Conservation (phyloP, 1,140 invertebrate species). For the Stratiolaelaps scimitus region DNA sequence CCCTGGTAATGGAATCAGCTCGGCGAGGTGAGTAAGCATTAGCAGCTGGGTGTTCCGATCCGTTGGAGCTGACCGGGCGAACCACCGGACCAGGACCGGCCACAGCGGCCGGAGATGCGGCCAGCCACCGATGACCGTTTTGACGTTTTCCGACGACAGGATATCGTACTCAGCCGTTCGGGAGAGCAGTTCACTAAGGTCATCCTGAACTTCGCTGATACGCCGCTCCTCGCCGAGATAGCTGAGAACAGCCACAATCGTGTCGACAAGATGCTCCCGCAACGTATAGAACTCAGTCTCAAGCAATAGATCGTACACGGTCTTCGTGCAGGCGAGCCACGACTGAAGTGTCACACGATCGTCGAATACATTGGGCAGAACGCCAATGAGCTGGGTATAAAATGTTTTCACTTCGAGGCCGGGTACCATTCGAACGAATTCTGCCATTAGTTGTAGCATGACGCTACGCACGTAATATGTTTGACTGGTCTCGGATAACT, state of each 20-base stretch:
- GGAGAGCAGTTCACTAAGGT: not conserved
- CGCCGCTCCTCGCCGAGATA: not conserved
- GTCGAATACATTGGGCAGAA: not conserved
- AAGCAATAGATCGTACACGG: not conserved
- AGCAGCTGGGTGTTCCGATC: not conserved
- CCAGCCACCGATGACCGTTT: not conserved
- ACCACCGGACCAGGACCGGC: not conserved
- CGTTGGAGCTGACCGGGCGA: not conserved
- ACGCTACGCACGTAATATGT: not conserved
- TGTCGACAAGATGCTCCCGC: constrained; percentile 4
- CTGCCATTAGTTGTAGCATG: not conserved
- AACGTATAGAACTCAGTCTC: no score
- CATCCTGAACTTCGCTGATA: not conserved
- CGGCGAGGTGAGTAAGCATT: not conserved
- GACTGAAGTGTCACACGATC: not conserved
- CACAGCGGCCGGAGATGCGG: not conserved
- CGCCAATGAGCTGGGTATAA: not conserved
- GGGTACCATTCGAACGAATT: constrained; percentile 1
- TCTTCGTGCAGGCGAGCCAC: not conserved
- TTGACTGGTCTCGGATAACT: no score
- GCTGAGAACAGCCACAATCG: not conserved
- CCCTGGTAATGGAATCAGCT: not conserved
- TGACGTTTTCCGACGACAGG: not conserved
- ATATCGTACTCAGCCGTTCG: not conserved
- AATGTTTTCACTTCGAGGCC: not conserved